These are phyloP conservation scores for Diarsia rubi DNA, from an alignment of 2,888 invertebrate species.

Conservation along the genomic window DNA sequence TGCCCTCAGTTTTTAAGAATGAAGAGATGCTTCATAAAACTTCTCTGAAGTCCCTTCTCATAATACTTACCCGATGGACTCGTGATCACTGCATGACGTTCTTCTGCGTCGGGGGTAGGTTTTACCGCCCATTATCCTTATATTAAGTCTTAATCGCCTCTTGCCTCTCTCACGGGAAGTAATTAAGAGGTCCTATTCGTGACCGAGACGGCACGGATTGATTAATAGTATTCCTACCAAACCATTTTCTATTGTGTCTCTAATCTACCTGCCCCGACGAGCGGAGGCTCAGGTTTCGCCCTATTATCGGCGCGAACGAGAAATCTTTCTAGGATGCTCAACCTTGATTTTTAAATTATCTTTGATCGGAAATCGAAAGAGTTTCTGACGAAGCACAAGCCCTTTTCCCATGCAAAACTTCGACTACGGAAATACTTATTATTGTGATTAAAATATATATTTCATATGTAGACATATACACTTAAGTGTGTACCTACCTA, in stretches of 20 bases:
- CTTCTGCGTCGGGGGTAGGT: conserved; percentile 12
- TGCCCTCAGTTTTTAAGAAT: not conserved
- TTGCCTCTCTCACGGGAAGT: conserved; percentile 40
- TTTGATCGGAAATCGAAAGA: conserved; percentile 4
- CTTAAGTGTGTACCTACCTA: not conserved
- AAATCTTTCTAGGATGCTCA: conserved; percentile 31
- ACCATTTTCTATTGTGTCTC: conserved; percentile 48
- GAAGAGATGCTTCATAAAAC: not conserved
- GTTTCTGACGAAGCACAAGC: conserved; percentile 5
- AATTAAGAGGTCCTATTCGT: conserved; percentile 48
- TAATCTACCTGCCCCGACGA: conserved; percentile 43
- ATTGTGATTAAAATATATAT: not conserved
- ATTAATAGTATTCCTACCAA: conserved; percentile 51
- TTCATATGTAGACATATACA: not conserved
- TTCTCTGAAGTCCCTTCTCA: not conserved
- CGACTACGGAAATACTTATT: not conserved
- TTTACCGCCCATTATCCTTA: conserved; percentile 38
- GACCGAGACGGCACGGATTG: conserved; percentile 62
- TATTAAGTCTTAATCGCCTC: conserved; percentile 45
- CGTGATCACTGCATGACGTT: conserved; percentile 9
- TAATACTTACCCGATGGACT: not conserved
- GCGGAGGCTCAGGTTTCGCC: conserved; percentile 26
- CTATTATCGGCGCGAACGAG: conserved; percentile 29
- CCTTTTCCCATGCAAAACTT: conserved; percentile 5
- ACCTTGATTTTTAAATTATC: conserved; percentile 14